Evolutionary conservation across 2,113 vertebrate genomes (phyloP).

Genomic region (Heterotilapia buettikoferi): DNA sequence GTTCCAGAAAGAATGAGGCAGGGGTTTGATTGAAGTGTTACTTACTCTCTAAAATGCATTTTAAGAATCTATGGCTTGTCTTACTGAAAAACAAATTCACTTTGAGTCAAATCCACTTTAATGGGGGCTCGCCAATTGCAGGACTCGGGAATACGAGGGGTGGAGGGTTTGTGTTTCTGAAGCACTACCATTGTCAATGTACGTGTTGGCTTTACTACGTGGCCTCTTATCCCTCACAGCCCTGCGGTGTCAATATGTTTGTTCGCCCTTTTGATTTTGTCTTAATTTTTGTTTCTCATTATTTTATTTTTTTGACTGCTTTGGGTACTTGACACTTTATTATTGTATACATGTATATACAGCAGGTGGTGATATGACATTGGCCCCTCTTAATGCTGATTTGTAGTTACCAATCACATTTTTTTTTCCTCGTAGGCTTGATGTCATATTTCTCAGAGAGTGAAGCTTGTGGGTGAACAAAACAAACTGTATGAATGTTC

Average conservation of each 20-base stretch:
- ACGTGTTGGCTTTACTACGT: constrained; percentile 60
- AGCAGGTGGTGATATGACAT: constrained; percentile 71
- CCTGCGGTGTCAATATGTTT: constrained; percentile 63
- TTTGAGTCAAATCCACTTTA: constrained; percentile 65
- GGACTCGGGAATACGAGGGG: constrained; percentile 44
- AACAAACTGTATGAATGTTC: constrained; percentile 64
- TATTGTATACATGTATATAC: constrained; percentile 76
- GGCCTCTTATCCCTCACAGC: constrained; percentile 62
- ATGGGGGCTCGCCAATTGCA: constrained; percentile 57
- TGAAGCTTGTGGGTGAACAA: constrained; percentile 57
- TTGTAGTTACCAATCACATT: constrained; percentile 62
- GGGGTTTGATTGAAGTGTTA: constrained; percentile 76
- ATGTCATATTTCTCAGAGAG: constrained; percentile 68
- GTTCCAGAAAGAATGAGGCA: constrained; percentile 74
- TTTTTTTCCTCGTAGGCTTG: constrained; percentile 67
- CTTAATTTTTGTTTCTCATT: constrained; percentile 72
- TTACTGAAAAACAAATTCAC: constrained; percentile 51
- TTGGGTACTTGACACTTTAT: constrained; percentile 83
- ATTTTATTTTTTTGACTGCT: constrained; percentile 72
- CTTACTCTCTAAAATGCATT: constrained; percentile 66
- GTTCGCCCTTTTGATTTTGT: constrained; percentile 60
- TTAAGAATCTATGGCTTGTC: constrained; percentile 53
- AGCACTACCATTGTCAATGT: constrained; percentile 71
- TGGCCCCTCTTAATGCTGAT: constrained; percentile 65
- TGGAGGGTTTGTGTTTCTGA: constrained; percentile 69